Evolutionary conservation across 2,113 vertebrate species (phyloP), one percentile per base, ranked within the genome.

Genomic region (Donacobius atricapilla): DNA sequence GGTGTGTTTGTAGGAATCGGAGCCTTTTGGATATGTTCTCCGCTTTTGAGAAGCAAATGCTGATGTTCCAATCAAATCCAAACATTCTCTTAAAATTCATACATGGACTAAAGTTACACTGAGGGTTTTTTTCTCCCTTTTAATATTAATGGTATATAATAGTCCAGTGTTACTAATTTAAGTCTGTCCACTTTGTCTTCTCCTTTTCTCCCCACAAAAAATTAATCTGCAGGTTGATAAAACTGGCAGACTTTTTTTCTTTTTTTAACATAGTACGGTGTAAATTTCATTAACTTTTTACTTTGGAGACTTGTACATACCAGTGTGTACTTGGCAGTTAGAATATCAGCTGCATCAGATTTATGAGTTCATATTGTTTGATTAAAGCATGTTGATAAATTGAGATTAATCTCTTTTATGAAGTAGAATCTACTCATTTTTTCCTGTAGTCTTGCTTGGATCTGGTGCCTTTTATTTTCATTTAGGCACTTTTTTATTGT

Each of bases 1-100:
- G 2, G 0, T 24, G 11, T 11, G 27, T 25, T 14, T 39, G 10
- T 9, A 64, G 65, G 7, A 14, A 20, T 40, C 0, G 0, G 8
- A 39, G 20, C 31, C 54, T 31, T 17, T 42, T 7, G 1, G 18
- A 15, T 23, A 17, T 33, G 23, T 7, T 20, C 25, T 25, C 31
- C 57, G 58, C 54, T 83, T 42, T 37, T 58, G 15, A 63, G 58
- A 53, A 42, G 21, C 18, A 50, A 47, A 30, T 11, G 9, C 10
- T 48, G n/a, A 25, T 1, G 0, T 51, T 77, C 50, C 54, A 24
- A 42, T 72, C 33, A 51, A 65, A 63, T 57, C 25, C 30, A 45
- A 65, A 27, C 13, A 10, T 35, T 89, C 23, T 45, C 7, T 56
- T 86, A 33, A 77, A 65, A 70, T 44, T 23, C n/a, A 2, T 3